Base-by-base conservation (phyloP, 2,113 vertebrate genomes). In the Scophthalmus maximus region DNA sequence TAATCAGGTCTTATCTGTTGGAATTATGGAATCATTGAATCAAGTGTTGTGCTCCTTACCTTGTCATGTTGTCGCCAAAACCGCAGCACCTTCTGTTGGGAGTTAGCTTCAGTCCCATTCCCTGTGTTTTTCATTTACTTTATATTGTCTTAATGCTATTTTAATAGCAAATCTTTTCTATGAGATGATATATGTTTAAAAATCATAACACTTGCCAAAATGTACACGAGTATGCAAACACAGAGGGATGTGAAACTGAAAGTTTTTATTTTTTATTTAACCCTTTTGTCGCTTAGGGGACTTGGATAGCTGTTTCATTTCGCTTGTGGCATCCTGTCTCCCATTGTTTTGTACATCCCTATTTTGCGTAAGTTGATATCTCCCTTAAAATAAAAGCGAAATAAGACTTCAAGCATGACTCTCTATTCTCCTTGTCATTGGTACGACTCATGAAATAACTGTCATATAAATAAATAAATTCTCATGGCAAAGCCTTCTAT, bases 121-220 rank as follows among this genome's bases (percentile, higher is more conserved):
- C 51, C 18, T 18, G 2, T 56, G 49, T 85, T 64, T 68, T 57
- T 72, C n/a, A 40, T 68, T 86, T 84, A 69, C 77, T 68, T 75
- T 53, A 42, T 81, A 66, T 71, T 71, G 73, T 89, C 82, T 87
- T 88, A 78, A 84, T 84, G 72, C 69, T 80, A 60, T 83, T 86
- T 88, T 66, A 69, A 73, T 57, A 63, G 75, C 84, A 79, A 66
- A 63, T 36, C 4, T 68, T 89, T 88, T 83, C 65, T 86, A 87
- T 52, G 2, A 67, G 30, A 44, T 78, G 51, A 73, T 84, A 23
- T 73, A 44, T 85, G 79, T 82, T 81, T 25, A 17, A 76, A 74
- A 61, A 50, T 34, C 1, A 71, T 9, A 32, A 76, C 27, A 73
- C 49, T 64, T 80, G 78, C 66, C 78, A 85, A 81, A 80, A 46